Percentiles rank a stretch among this genome's conserved stretches.
Evolutionary conservation across 2,113 vertebrate genomes (phyloP).

Genomic region (Onychorhynchus coronatus): DNA sequence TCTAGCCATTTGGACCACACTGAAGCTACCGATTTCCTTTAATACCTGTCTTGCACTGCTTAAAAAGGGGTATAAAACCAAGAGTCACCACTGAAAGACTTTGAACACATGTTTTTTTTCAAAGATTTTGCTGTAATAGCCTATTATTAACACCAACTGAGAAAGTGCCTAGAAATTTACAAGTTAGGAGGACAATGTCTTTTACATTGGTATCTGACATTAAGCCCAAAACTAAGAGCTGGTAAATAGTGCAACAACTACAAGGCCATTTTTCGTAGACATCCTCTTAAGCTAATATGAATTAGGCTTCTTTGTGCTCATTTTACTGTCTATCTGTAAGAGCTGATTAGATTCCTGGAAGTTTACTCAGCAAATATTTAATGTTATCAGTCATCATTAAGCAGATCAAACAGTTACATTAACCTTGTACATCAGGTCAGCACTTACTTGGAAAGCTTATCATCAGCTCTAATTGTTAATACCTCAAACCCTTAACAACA

Average conservation of each 20-base stretch:
- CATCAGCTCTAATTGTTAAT: background rate
- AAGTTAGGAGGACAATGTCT: background rate
- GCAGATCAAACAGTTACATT: background rate
- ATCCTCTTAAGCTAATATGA: background rate
- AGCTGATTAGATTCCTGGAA: background rate
- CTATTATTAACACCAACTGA: background rate
- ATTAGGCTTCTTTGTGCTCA: background rate
- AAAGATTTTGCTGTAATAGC: background rate
- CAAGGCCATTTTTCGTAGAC: background rate
- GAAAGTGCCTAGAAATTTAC: background rate
- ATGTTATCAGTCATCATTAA: background rate
- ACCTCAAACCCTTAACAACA: background rate
- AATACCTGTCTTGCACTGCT: background rate
- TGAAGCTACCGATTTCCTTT: background rate
- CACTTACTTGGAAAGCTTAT: background rate
- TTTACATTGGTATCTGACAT: background rate
- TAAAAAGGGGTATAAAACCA: background rate
- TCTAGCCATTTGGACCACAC: background rate
- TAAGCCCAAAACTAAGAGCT: background rate
- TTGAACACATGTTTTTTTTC: background rate
- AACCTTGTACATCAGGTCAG: background rate
- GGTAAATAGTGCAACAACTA: background rate
- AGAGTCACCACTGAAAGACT: background rate
- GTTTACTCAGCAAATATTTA: conserved; percentile 40
- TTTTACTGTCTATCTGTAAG: background rate